Base-by-base conservation (phyloP, 2,888 invertebrate genomes). In the Protodeltote pygarga region DNA sequence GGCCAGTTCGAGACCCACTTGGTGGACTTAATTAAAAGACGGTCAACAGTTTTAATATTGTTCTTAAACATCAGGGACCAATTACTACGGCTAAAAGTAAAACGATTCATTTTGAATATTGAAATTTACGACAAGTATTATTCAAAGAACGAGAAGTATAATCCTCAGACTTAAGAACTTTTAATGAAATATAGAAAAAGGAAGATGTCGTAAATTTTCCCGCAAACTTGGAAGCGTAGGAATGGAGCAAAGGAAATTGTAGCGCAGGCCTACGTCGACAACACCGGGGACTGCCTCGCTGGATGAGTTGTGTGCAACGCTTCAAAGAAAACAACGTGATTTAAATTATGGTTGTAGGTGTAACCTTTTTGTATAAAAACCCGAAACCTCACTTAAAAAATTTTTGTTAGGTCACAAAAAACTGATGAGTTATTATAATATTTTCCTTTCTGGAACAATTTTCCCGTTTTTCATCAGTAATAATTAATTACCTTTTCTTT, bases 171-270 rank as follows among this genome's bases (percentile, higher is more conserved):
- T 75, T 65, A 65, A 23, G 52, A 81, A 83, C 68, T 83, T 81
- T 74, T 78, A 80, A 79, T 80, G 70, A 80, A 83, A 78, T 77
- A 73, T 73, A 73, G 72, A 78, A 76, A 69, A 73, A 69, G 61
- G 66, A 66, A 67, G 64, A 67, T 69, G 71, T 72, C 72, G 65
- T 73, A 76, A 77, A 77, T 73, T 76, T 70, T 65, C 60, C 66
- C 71, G 68, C 67, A 71, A 65, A 60, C 62, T 72, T 70, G 42
- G 57, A 44, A 64, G 67, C 62, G 55, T 50, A 47, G 61, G 58
- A 38, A 59, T 50, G 48, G 50, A 55, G 60, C 47, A 63, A 46
- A 47, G 50, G 55, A 59, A 54, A 58, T 63, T 58, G 34, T 55
- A 49, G 25, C 55, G 25, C 17, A 58, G 52, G 50, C 60, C 63